These are phyloP conservation scores for Meghimatium bilineatum DNA, from an alignment of 2,888 invertebrate species.

Conservation along the genomic window DNA sequence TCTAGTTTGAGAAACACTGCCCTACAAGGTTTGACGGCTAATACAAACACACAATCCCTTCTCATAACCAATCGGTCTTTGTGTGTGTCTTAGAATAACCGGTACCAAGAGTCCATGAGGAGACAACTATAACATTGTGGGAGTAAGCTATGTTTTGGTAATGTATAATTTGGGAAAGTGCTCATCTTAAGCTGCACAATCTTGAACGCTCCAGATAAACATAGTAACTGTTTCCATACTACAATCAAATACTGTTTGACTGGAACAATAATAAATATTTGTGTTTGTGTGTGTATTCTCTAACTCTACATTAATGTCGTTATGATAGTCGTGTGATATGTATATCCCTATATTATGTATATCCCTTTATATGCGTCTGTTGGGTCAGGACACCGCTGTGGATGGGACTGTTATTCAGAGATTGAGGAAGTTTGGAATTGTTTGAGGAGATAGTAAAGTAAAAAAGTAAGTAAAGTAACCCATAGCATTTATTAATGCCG, in stretches of 20 bases:
- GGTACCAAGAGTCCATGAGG: background rate
- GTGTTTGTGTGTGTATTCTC: too few species aligned
- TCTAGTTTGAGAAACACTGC: background rate
- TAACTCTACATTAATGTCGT: too few species aligned
- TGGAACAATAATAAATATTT: too few species aligned
- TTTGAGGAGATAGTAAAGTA: too few species aligned
- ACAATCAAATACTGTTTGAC: background rate
- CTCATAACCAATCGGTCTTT: background rate
- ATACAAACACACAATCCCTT: background rate
- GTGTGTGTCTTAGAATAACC: background rate
- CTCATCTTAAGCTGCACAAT: background rate
- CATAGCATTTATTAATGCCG: too few species aligned
- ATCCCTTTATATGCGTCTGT: too few species aligned
- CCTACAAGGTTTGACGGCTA: background rate
- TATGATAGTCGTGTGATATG: too few species aligned
- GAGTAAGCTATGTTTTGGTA: background rate
- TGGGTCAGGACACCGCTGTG: too few species aligned
- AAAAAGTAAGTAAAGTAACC: too few species aligned
- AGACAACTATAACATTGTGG: background rate
- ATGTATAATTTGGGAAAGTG: constrained; percentile 16
- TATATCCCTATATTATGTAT: too few species aligned
- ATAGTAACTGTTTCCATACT: background rate
- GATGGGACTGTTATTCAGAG: too few species aligned
- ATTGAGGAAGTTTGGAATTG: too few species aligned
- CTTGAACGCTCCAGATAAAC: background rate